Conservation (phyloP, 1,140 invertebrate genomes). For the Drosophila carrolli region DNA sequence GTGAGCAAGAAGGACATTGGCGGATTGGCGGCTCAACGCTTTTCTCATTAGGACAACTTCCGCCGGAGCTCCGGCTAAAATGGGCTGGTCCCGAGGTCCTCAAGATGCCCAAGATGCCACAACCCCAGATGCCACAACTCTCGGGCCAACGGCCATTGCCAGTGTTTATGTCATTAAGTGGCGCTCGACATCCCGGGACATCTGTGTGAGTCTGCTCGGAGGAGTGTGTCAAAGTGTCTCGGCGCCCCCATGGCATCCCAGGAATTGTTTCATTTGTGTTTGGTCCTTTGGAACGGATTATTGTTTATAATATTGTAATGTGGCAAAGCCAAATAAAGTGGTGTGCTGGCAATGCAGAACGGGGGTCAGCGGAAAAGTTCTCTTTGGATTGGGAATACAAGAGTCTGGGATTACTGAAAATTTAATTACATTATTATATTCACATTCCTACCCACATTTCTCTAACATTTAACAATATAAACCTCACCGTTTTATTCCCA, state of each 20-base stretch:
- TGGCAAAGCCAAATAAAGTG: conserved; percentile 37
- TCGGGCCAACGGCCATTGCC: conserved; percentile 16
- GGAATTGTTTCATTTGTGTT: conserved; percentile 47
- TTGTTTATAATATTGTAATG: conserved; percentile 62
- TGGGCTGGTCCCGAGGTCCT: neutral
- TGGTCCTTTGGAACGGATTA: conserved; percentile 35
- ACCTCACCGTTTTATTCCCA: too few species aligned
- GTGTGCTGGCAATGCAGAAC: neutral
- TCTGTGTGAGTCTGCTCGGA: conserved; percentile 9
- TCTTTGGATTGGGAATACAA: too few species aligned
- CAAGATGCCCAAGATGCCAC: conserved; percentile 3
- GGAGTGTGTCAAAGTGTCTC: conserved; percentile 19
- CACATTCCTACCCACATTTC: too few species aligned
- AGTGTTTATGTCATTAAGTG: conserved; percentile 74
- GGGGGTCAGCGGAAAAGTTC: conserved; percentile 17
- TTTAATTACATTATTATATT: too few species aligned
- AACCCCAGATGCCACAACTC: conserved; percentile 25
- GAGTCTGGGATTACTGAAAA: neutral
- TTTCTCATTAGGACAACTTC: conserved; percentile 75
- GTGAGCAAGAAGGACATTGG: conserved; percentile 24
- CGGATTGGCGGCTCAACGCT: conserved; percentile 45
- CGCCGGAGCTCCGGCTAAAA: conserved; percentile 25
- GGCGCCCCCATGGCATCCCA: conserved; percentile 14
- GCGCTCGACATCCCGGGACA: conserved; percentile 35
- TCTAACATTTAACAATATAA: too few species aligned